Percentiles rank a stretch among this genome's conserved stretches.
phyloP scores from a whole-genome alignment of 1,140 invertebrate genomes.

The Solenopsis invicta region DNA sequence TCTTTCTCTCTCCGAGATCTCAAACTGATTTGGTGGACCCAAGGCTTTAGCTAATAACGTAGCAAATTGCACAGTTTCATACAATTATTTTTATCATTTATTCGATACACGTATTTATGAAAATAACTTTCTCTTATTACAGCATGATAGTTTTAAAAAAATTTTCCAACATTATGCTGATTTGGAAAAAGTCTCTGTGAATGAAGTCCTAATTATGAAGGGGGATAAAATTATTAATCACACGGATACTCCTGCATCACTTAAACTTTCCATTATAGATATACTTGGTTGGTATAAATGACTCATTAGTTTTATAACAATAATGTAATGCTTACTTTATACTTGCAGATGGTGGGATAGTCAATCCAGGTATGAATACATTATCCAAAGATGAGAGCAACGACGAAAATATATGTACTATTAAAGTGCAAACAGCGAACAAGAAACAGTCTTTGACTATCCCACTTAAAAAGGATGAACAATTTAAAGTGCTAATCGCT shows the following conservation, averaged over 20 bases:
- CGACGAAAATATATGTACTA: constrained; percentile 71
- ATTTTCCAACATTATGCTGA: constrained; percentile 83
- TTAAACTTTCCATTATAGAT: constrained; percentile 82
- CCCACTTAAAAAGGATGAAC: constrained; percentile 74
- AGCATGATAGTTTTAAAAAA: constrained; percentile 81
- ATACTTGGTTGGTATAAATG: constrained; percentile 80
- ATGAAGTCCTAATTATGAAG: constrained; percentile 81
- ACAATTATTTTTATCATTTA: constrained; percentile 17
- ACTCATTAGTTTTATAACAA: neutral
- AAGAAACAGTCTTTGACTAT: constrained; percentile 75
- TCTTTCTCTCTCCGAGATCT: too few relatives aligned
- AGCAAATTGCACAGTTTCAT: neutral
- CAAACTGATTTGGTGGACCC: too few relatives aligned
- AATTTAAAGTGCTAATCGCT: constrained; percentile 73
- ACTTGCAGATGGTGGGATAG: constrained; percentile 81
- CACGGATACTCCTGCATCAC: constrained; percentile 80
- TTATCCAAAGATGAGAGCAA: neutral
- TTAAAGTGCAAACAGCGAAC: constrained; percentile 82
- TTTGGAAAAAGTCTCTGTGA: constrained; percentile 78
- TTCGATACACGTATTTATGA: neutral
- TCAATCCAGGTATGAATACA: constrained; percentile 65
- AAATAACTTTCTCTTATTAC: constrained; percentile 65
- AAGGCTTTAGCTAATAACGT: neutral
- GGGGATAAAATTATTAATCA: constrained; percentile 76
- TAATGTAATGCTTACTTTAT: constrained; percentile 27